phyloP scores from a whole-genome alignment of 2,113 vertebrate species.

The Talpa occidentalis region DNA sequence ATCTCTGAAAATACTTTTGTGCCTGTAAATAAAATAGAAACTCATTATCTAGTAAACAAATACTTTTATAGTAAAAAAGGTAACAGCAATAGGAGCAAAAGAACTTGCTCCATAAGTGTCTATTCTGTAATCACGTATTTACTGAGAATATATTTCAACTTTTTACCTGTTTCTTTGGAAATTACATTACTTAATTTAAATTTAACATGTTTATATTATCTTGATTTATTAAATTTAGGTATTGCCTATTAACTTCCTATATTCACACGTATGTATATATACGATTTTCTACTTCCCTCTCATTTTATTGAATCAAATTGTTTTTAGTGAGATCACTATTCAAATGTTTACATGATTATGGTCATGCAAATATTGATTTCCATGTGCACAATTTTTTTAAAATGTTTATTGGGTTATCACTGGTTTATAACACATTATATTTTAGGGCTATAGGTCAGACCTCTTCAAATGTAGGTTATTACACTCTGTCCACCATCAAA shows the following conservation, averaged over 20 bases:
- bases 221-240: background rate
- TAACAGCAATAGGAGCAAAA: background rate
- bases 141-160: accelerated
- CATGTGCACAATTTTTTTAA: background rate
- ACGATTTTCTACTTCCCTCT: background rate
- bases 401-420: too few species aligned
- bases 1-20: background rate
- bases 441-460: too few species aligned
- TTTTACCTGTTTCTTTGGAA: background rate
- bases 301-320: background rate
- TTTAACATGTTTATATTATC: background rate
- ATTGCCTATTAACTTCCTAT: background rate
- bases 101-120: accelerated
- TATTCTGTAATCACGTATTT: background rate
- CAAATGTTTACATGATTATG: background rate
- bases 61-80: background rate
- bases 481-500: too few species aligned
- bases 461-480: too few species aligned
- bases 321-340: background rate
- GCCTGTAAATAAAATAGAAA: background rate
- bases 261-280: background rate
- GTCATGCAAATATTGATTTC: background rate
- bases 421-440: too few species aligned
- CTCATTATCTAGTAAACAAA: background rate
- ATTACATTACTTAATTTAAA: background rate